Evolutionary conservation across 2,888 invertebrate species (phyloP), one percentile per base, ranked within the genome.

Genomic region (Gastracanthus pulcherrimus): DNA sequence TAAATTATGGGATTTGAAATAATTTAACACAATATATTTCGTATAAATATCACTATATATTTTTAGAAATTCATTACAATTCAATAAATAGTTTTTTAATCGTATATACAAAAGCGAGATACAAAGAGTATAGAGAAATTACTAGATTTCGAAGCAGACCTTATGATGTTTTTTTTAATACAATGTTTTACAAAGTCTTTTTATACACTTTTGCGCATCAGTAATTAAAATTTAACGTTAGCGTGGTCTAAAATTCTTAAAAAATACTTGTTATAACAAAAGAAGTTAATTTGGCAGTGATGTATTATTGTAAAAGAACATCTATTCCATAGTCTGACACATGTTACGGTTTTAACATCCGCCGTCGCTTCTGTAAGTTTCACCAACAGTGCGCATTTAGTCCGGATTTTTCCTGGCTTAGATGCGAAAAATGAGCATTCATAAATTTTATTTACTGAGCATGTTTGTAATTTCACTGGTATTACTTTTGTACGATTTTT

Each of bases 41-140:
- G 86, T 90, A 90, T 91, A 91, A 91, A 91, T 91, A 91, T 88
- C 84, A 87, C 86, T 91, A 88, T 91, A 89, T n/a, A 85, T 89
- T 90, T 87, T 84, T 89, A 85, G 87, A 87, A 89, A 87, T 88
- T 88, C 87, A 87, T 89, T 90, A 91, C 90, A 91, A 87, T 89
- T 91, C 88, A 91, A 91, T 91, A 91, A 91, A 91, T 91, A 91
- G 88, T 87, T 88, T 89, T 83, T 83, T 69, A 64, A 71, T 78
- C 41, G 48, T 81, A 82, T 80, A 84, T 90, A 89, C 89, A 89
- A 89, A 88, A 86, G 82, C 84, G 75, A 79, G 69, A 80, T 69
- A 80, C 69, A 81, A 79, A 81, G 41, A 76, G 72, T 71, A 76
- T 66, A 34, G n/a, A 83, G 66, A 79, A 69, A 64, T 75, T 48